Conservation (phyloP, 2,888 invertebrate species). For the Pseudococcus viburni region DNA sequence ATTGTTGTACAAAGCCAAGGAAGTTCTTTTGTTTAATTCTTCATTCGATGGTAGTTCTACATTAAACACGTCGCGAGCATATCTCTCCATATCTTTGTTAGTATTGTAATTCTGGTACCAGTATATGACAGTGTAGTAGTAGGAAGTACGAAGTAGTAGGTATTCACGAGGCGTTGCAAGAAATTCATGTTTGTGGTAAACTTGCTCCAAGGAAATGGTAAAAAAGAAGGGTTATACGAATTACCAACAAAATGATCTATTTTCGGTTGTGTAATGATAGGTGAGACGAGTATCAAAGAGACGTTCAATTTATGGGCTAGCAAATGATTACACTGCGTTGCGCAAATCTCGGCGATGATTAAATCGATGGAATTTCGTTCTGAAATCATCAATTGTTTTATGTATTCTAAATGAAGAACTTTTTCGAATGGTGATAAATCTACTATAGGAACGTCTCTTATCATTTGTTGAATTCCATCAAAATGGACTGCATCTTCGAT, state of each 20-base stretch:
- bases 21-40: slow-evolving; percentile 70
- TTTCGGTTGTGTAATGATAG: neutral
- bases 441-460: no score
- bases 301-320: neutral
- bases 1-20: slow-evolving; percentile 73
- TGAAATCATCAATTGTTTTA: neutral
- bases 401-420: neutral
- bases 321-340: neutral
- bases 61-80: slow-evolving; percentile 46
- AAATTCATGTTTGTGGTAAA: slow-evolving; percentile 30
- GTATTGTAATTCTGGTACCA: neutral
- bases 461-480: no score
- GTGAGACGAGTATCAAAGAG: neutral
- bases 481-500: neutral
- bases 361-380: neutral
- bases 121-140: neutral
- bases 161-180: slow-evolving; percentile 3
- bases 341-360: neutral
- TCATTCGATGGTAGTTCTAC: slow-evolving; percentile 63
- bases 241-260: slow-evolving; percentile 18
- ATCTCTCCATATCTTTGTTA: neutral
- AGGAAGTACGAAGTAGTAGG: no score
- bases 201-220: neutral
- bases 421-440: no score
- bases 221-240: neutral